A percentile compares a stretch with the other conserved stretches of the same genome.
These are phyloP conservation scores for Cyprinodon variegatus DNA, from an alignment of 2,113 vertebrate species.

Conservation along the genomic window DNA sequence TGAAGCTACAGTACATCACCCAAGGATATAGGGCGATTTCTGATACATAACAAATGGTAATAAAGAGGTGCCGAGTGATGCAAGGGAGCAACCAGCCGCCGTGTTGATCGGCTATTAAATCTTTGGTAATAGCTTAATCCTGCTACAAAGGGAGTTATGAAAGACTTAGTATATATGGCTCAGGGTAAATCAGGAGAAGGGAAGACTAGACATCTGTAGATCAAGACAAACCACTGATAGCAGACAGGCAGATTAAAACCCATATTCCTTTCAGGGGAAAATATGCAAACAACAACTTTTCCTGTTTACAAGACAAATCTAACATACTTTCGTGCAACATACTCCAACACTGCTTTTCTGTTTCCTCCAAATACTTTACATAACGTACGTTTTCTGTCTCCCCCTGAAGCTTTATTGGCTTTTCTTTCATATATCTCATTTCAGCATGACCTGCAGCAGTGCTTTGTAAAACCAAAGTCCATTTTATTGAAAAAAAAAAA, in stretches of 20 bases:
- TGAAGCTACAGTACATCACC: not conserved
- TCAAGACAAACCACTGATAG: constrained; percentile 32
- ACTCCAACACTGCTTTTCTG: not conserved
- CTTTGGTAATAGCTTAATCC: not conserved
- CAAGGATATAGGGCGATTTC: not conserved
- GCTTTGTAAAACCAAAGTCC: not conserved
- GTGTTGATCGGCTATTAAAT: not conserved
- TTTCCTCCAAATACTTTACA: not conserved
- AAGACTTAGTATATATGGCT: not conserved
- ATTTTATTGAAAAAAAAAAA: not conserved
- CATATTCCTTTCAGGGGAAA: not conserved
- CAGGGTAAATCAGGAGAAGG: not conserved
- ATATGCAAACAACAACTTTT: constrained; percentile 50
- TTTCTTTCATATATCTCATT: not conserved
- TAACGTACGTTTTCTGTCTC: not conserved
- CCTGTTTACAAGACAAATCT: not conserved
- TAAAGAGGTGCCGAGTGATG: constrained; percentile 29
- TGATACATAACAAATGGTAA: constrained; percentile 4
- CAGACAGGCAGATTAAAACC: constrained; percentile 31
- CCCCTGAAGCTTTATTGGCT: not conserved
- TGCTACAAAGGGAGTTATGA: too few species aligned
- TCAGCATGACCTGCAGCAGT: not conserved
- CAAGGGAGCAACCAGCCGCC: not conserved
- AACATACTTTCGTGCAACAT: not conserved
- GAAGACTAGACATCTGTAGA: constrained; percentile 26